These are phyloP conservation scores for Phalera bucephala DNA, from an alignment of 2,888 invertebrate species.

Conservation along the genomic window DNA sequence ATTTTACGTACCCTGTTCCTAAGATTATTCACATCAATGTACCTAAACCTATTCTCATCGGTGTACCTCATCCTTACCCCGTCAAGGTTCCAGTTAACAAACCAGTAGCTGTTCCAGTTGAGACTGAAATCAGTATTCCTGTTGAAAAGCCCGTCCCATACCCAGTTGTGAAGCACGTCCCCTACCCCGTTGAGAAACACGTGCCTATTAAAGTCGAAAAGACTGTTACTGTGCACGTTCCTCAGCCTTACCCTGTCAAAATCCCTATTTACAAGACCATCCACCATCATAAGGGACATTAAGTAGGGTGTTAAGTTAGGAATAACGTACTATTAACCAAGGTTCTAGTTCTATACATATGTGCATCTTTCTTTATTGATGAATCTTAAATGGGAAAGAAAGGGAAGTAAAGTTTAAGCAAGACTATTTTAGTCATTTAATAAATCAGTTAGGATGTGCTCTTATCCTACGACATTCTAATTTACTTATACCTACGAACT, in stretches of 20 bases:
- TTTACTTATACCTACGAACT: too few species aligned
- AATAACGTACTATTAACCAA: too few species aligned
- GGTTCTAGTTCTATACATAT: too few species aligned
- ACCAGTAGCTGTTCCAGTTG: constrained; percentile 87
- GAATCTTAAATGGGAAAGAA: too few species aligned
- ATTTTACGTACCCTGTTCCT: constrained; percentile 86
- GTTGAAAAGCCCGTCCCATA: constrained; percentile 85
- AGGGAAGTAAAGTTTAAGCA: too few species aligned
- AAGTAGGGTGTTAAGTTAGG: constrained; percentile 25
- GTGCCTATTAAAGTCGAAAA: constrained; percentile 89
- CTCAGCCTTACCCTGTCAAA: constrained; percentile 89
- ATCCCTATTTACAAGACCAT: constrained; percentile 86
- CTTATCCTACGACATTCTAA: too few species aligned
- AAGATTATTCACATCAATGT: constrained; percentile 88
- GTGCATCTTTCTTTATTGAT: too few species aligned
- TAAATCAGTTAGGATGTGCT: too few species aligned
- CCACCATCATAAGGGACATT: constrained; percentile 79
- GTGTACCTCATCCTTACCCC: constrained; percentile 89
- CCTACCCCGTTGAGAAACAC: constrained; percentile 89
- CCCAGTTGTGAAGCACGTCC: constrained; percentile 87
- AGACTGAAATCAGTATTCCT: constrained; percentile 85
- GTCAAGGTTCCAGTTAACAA: constrained; percentile 88
- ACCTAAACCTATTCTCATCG: constrained; percentile 88
- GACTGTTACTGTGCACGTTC: constrained; percentile 89
- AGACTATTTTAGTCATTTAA: too few species aligned